Conservation (phyloP, 1,140 invertebrate species). For the Charaxes varanes region DNA sequence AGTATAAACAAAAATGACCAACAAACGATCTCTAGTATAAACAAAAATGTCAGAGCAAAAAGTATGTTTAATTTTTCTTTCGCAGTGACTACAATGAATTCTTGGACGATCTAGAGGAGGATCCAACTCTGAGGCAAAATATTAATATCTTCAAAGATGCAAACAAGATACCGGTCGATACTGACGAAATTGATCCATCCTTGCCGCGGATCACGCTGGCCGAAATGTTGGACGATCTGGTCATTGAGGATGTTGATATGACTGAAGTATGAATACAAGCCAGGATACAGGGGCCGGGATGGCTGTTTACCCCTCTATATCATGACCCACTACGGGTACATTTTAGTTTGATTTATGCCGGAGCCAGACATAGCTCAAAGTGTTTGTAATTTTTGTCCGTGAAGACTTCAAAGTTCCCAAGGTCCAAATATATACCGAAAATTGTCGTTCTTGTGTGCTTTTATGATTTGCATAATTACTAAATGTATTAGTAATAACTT, state of each 20-base stretch:
- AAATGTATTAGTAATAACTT: too few relatives aligned
- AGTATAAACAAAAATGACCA: too few relatives aligned
- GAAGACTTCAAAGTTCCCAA: too few relatives aligned
- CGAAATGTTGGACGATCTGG: conserved; percentile 98
- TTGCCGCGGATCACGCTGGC: conserved; percentile 91
- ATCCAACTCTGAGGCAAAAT: conserved; percentile 89
- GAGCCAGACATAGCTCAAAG: too few relatives aligned
- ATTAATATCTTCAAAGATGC: conserved; percentile 94
- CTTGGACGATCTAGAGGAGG: conserved; percentile 98
- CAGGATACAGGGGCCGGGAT: background rate
- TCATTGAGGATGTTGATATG: conserved; percentile 86
- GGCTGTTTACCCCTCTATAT: background rate
- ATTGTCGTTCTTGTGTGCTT: too few relatives aligned
- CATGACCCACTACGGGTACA: background rate
- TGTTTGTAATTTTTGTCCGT: too few relatives aligned
- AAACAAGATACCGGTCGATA: conserved; percentile 80
- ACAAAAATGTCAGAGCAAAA: too few relatives aligned
- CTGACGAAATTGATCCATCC: conserved; percentile 81
- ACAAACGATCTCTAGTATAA: too few relatives aligned
- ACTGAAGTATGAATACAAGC: conserved; percentile 69
- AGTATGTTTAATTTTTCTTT: too few relatives aligned
- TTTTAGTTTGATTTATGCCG: too few relatives aligned
- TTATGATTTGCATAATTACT: too few relatives aligned
- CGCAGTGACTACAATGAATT: conserved; percentile 95
- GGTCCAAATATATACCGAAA: too few relatives aligned